phyloP scores from a whole-genome alignment of 2,797 vertebrate species.

The Fringilla coelebs region DNA sequence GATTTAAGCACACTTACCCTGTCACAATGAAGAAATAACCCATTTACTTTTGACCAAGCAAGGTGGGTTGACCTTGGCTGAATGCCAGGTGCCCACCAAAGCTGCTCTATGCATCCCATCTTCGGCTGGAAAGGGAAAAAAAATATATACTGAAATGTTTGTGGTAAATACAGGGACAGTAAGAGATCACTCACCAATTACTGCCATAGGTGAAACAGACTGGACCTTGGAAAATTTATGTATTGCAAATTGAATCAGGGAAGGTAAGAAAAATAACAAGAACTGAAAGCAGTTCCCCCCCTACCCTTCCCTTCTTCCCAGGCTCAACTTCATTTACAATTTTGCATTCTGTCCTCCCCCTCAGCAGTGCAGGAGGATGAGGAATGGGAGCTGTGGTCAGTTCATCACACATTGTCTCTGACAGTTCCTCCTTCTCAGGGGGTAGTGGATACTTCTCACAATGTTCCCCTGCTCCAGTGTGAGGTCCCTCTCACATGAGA shows the following conservation, averaged over 20 bases:
- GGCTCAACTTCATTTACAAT: background rate
- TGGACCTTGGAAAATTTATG: background rate
- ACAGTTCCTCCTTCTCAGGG: fast-evolving
- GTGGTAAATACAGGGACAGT: background rate
- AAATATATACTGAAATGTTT: background rate
- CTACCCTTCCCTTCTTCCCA: fast-evolving
- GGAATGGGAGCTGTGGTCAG: background rate
- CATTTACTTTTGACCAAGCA: background rate
- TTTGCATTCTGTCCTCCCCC: background rate
- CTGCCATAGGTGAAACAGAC: background rate
- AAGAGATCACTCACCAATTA: background rate
- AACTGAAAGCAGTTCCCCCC: background rate
- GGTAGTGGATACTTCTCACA: background rate
- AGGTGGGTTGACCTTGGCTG: background rate
- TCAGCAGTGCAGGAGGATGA: fast-evolving
- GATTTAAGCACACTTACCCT: background rate
- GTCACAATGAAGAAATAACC: background rate
- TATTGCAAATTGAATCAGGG: background rate
- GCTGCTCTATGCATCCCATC: background rate
- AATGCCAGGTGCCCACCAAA: background rate
- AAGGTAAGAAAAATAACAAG: background rate
- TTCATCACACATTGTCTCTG: background rate
- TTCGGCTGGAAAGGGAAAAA: background rate
- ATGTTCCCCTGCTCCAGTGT: fast-evolving
- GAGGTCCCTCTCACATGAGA: fast-evolving